Conservation (phyloP, 2,797 vertebrate species). For the Platalea minor region DNA sequence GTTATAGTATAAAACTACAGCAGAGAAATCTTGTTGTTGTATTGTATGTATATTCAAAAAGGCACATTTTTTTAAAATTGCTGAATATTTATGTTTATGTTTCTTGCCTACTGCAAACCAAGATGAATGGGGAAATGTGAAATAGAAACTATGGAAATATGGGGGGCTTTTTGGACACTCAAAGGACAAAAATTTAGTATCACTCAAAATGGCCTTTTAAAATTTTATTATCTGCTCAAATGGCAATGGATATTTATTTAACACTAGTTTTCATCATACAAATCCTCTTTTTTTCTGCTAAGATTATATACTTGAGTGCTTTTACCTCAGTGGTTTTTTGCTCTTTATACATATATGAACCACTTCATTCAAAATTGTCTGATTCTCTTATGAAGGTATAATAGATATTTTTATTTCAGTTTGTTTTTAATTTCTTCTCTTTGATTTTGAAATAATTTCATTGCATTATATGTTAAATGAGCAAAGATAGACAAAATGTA, state of each 20-base stretch:
- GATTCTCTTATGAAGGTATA: not conserved
- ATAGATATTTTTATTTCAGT: not conserved
- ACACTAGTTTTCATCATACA: not conserved
- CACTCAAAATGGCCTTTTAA: not conserved
- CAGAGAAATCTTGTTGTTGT: not conserved
- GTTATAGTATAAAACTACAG: not conserved
- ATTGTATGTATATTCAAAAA: not conserved
- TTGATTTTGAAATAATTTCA: not conserved
- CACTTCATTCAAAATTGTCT: not conserved
- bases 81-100: not conserved
- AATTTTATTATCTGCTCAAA: not conserved
- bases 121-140: not conserved
- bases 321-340: not conserved
- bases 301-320: not conserved
- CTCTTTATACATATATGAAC: not conserved
- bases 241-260: not conserved
- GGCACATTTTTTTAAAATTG: not conserved
- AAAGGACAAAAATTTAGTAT: not conserved
- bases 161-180: fast-evolving
- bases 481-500: not conserved
- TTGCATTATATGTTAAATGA: not conserved
- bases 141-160: not conserved
- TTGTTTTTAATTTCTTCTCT: not conserved
- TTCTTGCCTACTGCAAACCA: not conserved
- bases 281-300: not conserved